Percentiles rank a stretch among this genome's conserved stretches.
phyloP scores from a whole-genome alignment of 2,113 vertebrate genomes.

The Semicossyphus pulcher region DNA sequence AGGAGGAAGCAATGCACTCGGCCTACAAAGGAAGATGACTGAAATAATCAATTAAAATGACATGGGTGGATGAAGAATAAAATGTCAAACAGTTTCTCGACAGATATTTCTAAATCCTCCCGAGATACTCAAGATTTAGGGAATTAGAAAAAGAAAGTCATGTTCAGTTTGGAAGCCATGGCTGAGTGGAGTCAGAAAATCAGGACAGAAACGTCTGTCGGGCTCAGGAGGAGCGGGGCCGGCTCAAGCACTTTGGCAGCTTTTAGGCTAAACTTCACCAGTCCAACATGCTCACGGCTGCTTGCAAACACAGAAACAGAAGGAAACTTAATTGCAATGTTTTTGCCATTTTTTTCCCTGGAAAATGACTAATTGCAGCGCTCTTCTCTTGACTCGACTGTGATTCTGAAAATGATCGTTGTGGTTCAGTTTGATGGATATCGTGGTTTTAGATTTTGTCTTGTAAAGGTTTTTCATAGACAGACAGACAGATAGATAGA shows the following conservation, averaged over 20 bases:
- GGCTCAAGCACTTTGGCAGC: constrained; percentile 21
- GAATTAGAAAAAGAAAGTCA: constrained; percentile 4
- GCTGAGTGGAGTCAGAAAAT: constrained; percentile 46
- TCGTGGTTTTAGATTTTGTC: too few species aligned
- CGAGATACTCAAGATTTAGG: neutral
- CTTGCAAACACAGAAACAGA: constrained; percentile 16
- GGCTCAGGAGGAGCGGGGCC: constrained; percentile 1
- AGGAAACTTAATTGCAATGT: neutral
- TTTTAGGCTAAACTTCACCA: constrained; percentile 22
- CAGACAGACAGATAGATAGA: too few species aligned
- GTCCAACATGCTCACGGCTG: neutral
- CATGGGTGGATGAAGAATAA: constrained; percentile 17
- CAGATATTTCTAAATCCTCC: constrained; percentile 22
- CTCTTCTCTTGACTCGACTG: neutral
- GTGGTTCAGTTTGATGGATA: neutral
- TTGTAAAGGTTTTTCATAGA: too few species aligned
- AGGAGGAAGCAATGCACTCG: neutral
- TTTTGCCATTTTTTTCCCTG: neutral
- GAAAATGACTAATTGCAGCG: neutral
- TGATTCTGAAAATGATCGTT: neutral
- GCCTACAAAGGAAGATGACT: neutral
- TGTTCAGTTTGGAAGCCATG: neutral
- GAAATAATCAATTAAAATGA: constrained; percentile 46
- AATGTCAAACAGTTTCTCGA: constrained; percentile 38
- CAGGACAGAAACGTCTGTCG: constrained; percentile 39